A percentile compares a stretch with the other conserved stretches of the same genome.
Evolutionary conservation across 1,140 invertebrate species (phyloP).

Genomic region (Heliothis virescens): DNA sequence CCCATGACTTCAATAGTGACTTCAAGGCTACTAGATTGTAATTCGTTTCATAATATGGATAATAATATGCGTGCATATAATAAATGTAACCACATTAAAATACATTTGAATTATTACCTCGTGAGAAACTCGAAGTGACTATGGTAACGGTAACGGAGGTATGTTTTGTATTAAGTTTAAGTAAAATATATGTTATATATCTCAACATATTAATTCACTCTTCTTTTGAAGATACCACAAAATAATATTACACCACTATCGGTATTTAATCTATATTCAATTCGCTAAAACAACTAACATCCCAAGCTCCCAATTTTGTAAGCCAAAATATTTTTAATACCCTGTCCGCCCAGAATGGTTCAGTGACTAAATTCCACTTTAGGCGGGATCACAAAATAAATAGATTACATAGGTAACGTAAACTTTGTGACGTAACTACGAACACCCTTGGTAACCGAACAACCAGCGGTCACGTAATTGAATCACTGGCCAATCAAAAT

Average conservation of each 20-base stretch:
- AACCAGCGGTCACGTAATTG: constrained; percentile 5
- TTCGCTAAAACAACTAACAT: too few relatives aligned
- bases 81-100: too few relatives aligned
- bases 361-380: constrained; percentile 29
- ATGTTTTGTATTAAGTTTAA: too few relatives aligned
- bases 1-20: not conserved
- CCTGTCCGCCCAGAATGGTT: not conserved
- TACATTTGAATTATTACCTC: too few relatives aligned
- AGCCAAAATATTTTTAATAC: not conserved
- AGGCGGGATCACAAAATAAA: constrained; percentile 17
- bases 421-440: not conserved
- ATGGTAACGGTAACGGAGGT: too few relatives aligned
- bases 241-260: not conserved
- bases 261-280: not conserved
- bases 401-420: constrained; percentile 25
- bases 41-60: not conserved
- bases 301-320: not conserved
- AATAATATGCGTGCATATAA: not conserved
- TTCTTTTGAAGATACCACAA: not conserved
- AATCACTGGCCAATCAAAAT: constrained; percentile 15
- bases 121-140: too few relatives aligned
- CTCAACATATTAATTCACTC: too few relatives aligned
- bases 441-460: not conserved
- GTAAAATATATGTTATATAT: too few relatives aligned
- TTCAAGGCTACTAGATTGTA: not conserved